Evolutionary conservation across 2,888 invertebrate species (phyloP), one percentile per base, ranked within the genome.

Genomic region (Tetragonula carbonaria): DNA sequence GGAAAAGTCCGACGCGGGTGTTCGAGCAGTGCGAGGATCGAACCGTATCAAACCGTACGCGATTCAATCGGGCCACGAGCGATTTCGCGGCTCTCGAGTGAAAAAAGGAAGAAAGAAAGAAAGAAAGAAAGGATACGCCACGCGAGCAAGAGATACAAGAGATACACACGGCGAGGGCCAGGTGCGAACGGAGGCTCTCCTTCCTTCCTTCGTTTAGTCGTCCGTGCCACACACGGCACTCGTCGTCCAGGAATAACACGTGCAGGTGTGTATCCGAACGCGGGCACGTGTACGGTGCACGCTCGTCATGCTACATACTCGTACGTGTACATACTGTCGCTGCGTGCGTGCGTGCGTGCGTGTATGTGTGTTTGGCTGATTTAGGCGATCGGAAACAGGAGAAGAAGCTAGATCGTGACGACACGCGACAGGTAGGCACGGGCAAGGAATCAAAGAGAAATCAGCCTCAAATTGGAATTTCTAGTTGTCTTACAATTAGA

Each of bases 261-360:
- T 80, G 84, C 88, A 88, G 88, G 88, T 88, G 88, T 88, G 88
- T 88, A 88, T 87, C 21, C 78, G 82, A 77, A 75, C 72, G 76
- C 72, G 78, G 70, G 83, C 88, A 85, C 80, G 86, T 88, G 88
- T 79, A 76, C 85, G 68, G 67, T 65, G 62, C 53, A 71, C 77
- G 71, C 53, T 68, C 66, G 57, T 71, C 77, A 62, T 65, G 72
- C 62, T 71, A 45, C 71, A n/a, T 76, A 74, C 55, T 16, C 16
- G 50, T 50, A 23, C 28, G 16, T 65, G 28, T 57, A 23, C 28
- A n/a, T 65, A 33, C 38, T 33, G 21, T 38, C 21, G 38, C n/a
- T 71, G 16, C 53, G 51, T 66, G 51, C 59, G 66, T 51, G 14
- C 65, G 28, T 55, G 51, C 21, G 33, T 68, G 66, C 57, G 63